phyloP scores from a whole-genome alignment of 1,140 invertebrate species.

The Brachionus manjavacas region DNA sequence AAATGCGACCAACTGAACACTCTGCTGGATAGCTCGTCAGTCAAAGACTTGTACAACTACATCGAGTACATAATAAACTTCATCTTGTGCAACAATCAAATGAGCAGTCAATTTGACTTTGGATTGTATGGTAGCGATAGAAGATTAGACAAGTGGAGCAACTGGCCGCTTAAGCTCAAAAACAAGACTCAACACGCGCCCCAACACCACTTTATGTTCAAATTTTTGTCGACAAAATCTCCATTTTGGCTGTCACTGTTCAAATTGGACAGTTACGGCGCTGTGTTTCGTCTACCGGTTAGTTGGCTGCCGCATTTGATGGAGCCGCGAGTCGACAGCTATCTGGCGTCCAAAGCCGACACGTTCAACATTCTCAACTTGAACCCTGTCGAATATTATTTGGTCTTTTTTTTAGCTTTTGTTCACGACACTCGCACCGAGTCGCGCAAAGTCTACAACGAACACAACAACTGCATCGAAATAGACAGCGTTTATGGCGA shows the following conservation, averaged over 20 bases:
- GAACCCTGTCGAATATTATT: background rate
- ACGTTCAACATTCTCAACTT: background rate
- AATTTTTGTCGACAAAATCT: slow-evolving; percentile 2
- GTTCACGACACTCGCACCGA: background rate
- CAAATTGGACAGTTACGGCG: background rate
- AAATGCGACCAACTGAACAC: slow-evolving; percentile 27
- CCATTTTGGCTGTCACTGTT: background rate
- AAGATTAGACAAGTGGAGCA: background rate
- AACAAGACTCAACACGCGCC: background rate
- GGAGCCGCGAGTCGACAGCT: background rate
- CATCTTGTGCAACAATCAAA: slow-evolving; percentile 15
- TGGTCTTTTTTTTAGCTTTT: background rate
- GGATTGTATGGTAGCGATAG: background rate
- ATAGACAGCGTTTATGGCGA: slow-evolving; percentile 22
- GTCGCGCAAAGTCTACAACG: slow-evolving; percentile 14
- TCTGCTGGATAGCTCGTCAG: background rate
- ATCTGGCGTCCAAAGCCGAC: background rate
- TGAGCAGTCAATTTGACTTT: background rate
- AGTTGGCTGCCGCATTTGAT: background rate
- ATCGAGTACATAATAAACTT: slow-evolving; percentile 8
- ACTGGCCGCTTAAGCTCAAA: slow-evolving; percentile 6
- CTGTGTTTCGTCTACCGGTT: background rate
- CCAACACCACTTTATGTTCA: slow-evolving; percentile 2
- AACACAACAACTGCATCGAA: background rate
- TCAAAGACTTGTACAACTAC: slow-evolving; percentile 3